A percentile compares a stretch with the other conserved stretches of the same genome.
Evolutionary conservation across 2,888 invertebrate species (phyloP).

Genomic region (Parasteatoda lunata): DNA sequence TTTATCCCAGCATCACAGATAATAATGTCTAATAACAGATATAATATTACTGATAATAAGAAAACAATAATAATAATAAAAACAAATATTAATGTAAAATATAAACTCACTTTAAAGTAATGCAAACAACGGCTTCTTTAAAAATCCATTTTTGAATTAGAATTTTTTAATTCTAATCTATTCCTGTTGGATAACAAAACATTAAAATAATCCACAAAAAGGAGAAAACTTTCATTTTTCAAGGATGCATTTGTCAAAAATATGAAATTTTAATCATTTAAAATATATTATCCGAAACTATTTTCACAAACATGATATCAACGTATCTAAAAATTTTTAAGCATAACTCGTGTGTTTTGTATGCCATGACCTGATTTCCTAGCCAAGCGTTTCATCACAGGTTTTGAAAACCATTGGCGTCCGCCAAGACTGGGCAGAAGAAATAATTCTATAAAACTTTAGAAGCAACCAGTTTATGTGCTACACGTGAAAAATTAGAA

Average conservation of each 20-base stretch:
- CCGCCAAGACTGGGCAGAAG: background rate
- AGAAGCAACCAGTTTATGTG: background rate
- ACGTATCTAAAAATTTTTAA: background rate
- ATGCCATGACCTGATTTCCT: constrained; percentile 54
- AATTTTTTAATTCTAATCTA: background rate
- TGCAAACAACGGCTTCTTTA: too few relatives aligned
- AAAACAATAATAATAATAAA: too few relatives aligned
- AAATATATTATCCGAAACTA: too few relatives aligned
- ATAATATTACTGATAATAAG: too few relatives aligned
- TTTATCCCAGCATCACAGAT: too few relatives aligned
- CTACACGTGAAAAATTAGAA: background rate
- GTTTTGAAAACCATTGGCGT: background rate
- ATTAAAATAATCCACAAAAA: background rate
- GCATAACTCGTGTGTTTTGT: constrained; percentile 24
- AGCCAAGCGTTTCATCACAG: constrained; percentile 40
- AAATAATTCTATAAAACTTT: background rate
- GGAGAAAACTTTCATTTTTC: background rate
- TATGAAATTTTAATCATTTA: too few relatives aligned
- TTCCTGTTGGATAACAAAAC: background rate
- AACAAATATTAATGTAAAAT: too few relatives aligned
- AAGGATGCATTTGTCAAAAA: background rate
- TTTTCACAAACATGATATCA: too few relatives aligned
- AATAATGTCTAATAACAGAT: too few relatives aligned
- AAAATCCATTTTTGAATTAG: too few relatives aligned
- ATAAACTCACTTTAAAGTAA: too few relatives aligned